Percentiles rank a stretch among this genome's conserved stretches.
Conservation (phyloP, 2,888 invertebrate genomes). For the Aphrophora alni region DNA sequence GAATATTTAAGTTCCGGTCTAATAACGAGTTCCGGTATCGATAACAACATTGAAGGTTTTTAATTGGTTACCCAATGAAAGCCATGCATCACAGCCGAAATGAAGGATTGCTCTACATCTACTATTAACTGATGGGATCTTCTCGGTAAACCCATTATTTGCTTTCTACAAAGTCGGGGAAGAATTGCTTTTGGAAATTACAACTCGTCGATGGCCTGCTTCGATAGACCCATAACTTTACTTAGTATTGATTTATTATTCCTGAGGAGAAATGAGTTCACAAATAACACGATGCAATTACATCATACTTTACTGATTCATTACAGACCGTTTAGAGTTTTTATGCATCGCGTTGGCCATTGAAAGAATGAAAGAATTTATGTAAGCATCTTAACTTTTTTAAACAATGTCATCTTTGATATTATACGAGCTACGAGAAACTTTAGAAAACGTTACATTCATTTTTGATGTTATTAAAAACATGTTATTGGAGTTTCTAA, state of each 20-base stretch:
- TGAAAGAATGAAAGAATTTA: too few species aligned
- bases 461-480: too few species aligned
- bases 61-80: background rate
- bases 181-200: background rate
- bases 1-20: too few species aligned
- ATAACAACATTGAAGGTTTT: background rate
- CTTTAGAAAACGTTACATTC: too few species aligned
- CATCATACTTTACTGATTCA: background rate
- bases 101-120: background rate
- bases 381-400: too few species aligned
- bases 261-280: background rate
- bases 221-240: background rate
- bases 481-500: too few species aligned
- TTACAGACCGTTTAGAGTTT: too few species aligned
- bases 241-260: background rate
- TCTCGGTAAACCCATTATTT: background rate
- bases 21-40: background rate
- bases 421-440: too few species aligned
- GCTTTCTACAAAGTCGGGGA: background rate
- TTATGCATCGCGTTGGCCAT: too few species aligned
- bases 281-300: background rate
- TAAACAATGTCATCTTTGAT: too few species aligned
- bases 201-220: background rate
- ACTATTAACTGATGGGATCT: background rate
- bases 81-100: background rate